A percentile compares a stretch with the other conserved stretches of the same genome.
Conservation (phyloP, 2,888 invertebrate species). For the Digitonthophagus gazella region DNA sequence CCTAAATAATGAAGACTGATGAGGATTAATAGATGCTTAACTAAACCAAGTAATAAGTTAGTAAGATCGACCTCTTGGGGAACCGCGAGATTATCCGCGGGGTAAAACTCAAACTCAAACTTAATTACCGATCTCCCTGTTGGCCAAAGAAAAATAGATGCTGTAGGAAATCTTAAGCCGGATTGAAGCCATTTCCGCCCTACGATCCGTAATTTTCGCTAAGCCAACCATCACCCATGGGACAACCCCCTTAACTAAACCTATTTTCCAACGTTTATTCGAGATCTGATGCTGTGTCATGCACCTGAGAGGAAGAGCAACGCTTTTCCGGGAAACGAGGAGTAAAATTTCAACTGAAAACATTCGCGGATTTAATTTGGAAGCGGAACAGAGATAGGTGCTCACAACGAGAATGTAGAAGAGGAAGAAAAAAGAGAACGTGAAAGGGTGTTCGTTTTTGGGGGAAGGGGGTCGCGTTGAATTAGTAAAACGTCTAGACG, state of each 20-base stretch:
- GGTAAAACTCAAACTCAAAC: neutral
- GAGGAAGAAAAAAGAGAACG: neutral
- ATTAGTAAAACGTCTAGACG: neutral
- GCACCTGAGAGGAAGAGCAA: neutral
- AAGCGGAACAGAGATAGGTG: neutral
- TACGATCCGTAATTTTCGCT: neutral
- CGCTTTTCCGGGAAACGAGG: neutral
- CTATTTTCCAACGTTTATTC: neutral
- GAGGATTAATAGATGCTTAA: neutral
- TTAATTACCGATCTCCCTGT: neutral
- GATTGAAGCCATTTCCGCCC: neutral
- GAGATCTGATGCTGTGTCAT: neutral
- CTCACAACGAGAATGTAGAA: neutral
- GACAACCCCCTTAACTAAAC: neutral
- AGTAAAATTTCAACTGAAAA: neutral
- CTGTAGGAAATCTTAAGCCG: neutral
- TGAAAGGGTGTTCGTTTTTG: neutral
- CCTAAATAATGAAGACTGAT: neutral
- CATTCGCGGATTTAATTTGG: neutral
- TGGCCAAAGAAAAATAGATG: neutral
- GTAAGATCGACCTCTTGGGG: neutral
- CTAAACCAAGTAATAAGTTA: too few relatives aligned
- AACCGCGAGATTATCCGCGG: neutral
- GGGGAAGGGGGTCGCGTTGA: neutral
- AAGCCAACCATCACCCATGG: neutral